Evolutionary conservation across 2,113 vertebrate species (phyloP).

Genomic region (Cephalophus harveyi): DNA sequence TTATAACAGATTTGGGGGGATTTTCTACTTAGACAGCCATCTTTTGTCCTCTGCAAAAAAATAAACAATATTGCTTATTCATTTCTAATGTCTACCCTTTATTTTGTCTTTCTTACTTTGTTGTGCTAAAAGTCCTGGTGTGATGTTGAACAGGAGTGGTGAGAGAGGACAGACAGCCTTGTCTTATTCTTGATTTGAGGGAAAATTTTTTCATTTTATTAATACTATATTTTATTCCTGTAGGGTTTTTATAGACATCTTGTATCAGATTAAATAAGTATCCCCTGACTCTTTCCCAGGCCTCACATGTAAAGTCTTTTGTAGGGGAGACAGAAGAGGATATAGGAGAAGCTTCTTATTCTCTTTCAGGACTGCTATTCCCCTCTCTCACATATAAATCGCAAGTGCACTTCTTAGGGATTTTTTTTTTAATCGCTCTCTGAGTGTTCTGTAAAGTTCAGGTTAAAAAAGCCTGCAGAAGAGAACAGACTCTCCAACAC

Average conservation of each 20-base stretch:
- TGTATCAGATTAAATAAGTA: not conserved
- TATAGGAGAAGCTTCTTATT: not conserved
- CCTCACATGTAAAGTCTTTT: not conserved
- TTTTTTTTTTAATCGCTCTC: not conserved
- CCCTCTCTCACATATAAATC: not conserved
- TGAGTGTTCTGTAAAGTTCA: not conserved
- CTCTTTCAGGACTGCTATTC: not conserved
- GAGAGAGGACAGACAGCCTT: not conserved
- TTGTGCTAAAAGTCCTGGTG: not conserved
- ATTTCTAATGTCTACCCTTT: not conserved
- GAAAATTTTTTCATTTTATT: not conserved
- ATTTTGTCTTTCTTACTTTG: not conserved
- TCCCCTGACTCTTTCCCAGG: not conserved
- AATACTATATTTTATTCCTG: not conserved
- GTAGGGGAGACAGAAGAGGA: not conserved
- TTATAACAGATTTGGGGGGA: not conserved
- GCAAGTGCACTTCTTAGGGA: not conserved
- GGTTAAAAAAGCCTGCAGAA: not conserved
- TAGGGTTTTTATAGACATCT: not conserved
- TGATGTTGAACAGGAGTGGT: not conserved
- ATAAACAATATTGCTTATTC: not conserved
- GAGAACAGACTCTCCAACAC: not conserved
- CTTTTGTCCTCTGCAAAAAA: not conserved
- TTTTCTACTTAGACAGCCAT: not conserved
- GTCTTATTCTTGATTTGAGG: not conserved